Evolutionary conservation across 2,888 invertebrate genomes (phyloP), one percentile per base, ranked within the genome.

Genomic region (Bhutanitis thaidina): DNA sequence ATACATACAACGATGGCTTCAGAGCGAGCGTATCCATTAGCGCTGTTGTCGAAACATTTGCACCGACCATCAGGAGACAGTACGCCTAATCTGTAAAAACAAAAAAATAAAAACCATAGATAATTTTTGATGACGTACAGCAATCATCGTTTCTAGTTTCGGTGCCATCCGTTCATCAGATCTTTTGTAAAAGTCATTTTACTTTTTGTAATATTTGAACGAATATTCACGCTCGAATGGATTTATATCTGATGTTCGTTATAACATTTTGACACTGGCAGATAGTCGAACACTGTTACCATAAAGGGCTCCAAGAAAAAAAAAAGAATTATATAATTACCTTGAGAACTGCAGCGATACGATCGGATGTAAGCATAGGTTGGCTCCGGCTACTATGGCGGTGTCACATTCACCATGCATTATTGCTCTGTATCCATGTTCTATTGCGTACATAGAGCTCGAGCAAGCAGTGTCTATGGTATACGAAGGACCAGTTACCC

Each of bases 311-410:
- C n/a, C n/a, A 34, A 34, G 8, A 30, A 10, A 9, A 20, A 2
- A 3, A 20, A 3, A 20, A 2, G 5, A 20, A 5, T 5, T 5
- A 20, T 20, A 5, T 2, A 27, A 27, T 27, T 36, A 36, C 36
- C 36, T 54, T 4, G 25, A 3, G 10, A 50, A 51, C 40, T 50
- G 49, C 13, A 47, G 12, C 0, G 54, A 43, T 8, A 53, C 27
- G 4, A 46, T 7, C 1, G 91, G 91, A 52, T 90, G 89, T 14
- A 91, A 66, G 46, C 88, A 89, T 9, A 92, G 65, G 58, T 85
- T 90, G 25, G 80, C 77, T n/a, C 91, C 92, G 8, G 87, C 91
- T 7, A 92, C 91, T 43, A 92, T 74, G 5, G 92, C 92, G 7
- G 58, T 27, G 1, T 61, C 59, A 25, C 63, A 63, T 9, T 43